A percentile compares a stretch with the other conserved stretches of the same genome.
Conservation (phyloP, 2,797 vertebrate species). For the Lerista edwardsae region DNA sequence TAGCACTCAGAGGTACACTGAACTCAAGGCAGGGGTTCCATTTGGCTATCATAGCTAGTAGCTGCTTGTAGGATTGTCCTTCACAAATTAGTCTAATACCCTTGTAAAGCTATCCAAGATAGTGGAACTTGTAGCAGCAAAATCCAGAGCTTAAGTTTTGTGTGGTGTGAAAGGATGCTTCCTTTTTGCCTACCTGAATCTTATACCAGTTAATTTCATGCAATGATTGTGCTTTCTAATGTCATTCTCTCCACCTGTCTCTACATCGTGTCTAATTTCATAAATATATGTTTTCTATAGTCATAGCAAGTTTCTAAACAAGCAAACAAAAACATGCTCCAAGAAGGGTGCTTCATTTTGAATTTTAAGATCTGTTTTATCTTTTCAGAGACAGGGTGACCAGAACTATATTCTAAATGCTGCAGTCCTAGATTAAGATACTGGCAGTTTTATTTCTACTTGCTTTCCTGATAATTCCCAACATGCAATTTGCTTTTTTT, state of each 20-base stretch:
- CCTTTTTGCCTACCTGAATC: background rate
- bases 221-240: background rate
- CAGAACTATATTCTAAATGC: background rate
- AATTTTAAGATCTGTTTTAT: background rate
- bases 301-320: background rate
- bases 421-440: background rate
- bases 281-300: background rate
- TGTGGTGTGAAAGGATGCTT: background rate
- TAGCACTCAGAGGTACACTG: background rate
- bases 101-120: background rate
- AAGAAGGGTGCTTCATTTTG: background rate
- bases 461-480: background rate
- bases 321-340: background rate
- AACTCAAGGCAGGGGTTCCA: background rate
- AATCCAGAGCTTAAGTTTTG: background rate
- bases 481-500: background rate
- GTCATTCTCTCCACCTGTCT: background rate
- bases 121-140: background rate
- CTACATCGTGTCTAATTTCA: background rate
- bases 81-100: background rate
- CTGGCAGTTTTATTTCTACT: background rate
- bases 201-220: background rate
- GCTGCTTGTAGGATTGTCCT: background rate
- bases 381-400: background rate
- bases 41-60: background rate